These are phyloP conservation scores for Bombyx mori DNA, from an alignment of 1,140 invertebrate genomes.

Conservation along the genomic window DNA sequence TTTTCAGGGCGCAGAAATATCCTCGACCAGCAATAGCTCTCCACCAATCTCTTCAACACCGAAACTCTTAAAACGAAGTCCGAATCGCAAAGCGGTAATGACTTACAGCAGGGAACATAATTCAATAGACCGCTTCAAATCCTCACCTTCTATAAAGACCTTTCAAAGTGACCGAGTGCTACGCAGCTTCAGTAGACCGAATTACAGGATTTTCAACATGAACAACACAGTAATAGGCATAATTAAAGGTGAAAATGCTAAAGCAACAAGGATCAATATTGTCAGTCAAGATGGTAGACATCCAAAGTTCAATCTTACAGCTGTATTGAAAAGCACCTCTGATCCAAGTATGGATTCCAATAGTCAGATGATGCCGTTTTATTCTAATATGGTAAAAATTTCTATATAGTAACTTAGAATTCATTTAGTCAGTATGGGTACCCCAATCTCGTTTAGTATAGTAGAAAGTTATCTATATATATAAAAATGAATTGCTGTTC, in stretches of 20 bases:
- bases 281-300: constrained; percentile 7
- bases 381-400: neutral
- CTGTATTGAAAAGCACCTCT: constrained; percentile 22
- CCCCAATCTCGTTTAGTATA: no score
- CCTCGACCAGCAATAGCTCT: constrained; percentile 25
- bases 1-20: constrained; percentile 23
- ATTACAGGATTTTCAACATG: constrained; percentile 3
- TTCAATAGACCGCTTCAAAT: neutral
- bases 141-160: constrained; percentile 8
- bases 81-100: no score
- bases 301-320: constrained; percentile 16
- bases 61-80: constrained; percentile 13
- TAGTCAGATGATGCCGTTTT: neutral
- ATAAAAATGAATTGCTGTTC: no score
- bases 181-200: constrained; percentile 18
- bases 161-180: constrained; percentile 30
- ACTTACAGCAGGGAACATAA: neutral
- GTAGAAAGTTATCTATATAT: no score
- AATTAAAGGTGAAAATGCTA: constrained; percentile 16
- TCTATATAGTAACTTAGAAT: no score
- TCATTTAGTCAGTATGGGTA: no score
- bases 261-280: constrained; percentile 17
- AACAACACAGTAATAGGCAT: constrained; percentile 6
- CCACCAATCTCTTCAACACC: constrained; percentile 35
- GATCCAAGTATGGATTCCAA: neutral